Conservation (phyloP, 1,140 invertebrate species). For the Drosophila nigromelanica region DNA sequence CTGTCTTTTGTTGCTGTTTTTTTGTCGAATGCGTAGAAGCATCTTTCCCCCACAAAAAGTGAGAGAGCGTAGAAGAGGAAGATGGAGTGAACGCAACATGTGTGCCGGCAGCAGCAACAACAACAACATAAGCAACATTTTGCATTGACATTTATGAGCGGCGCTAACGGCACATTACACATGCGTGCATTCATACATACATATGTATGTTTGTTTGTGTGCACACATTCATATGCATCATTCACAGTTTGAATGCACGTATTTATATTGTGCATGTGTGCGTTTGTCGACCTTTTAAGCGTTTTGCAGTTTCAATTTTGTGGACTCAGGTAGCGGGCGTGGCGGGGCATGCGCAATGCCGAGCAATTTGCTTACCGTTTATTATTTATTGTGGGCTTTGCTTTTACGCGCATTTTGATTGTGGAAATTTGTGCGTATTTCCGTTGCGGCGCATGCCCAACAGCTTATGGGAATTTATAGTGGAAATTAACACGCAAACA, state of each 20-base stretch:
- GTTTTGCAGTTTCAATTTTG: slow-evolving; percentile 19
- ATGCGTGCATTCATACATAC: slow-evolving; percentile 24
- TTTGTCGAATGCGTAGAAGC: slow-evolving; percentile 14
- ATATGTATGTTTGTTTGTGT: not conserved
- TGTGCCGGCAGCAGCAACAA: slow-evolving; percentile 37
- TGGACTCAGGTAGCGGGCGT: slow-evolving; percentile 14
- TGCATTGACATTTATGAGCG: slow-evolving; percentile 78
- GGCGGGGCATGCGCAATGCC: not conserved
- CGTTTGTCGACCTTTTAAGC: slow-evolving; percentile 21
- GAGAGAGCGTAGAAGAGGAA: not conserved
- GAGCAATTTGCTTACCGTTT: slow-evolving; percentile 43
- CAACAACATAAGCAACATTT: slow-evolving; percentile 36
- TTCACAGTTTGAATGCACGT: slow-evolving; percentile 26
- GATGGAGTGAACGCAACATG: slow-evolving; percentile 44
- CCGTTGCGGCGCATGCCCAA: slow-evolving; percentile 59
- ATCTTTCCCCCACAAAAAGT: slow-evolving; percentile 22
- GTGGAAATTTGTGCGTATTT: slow-evolving; percentile 65
- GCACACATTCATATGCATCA: slow-evolving; percentile 21
- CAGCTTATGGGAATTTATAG: slow-evolving; percentile 60
- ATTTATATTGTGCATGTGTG: slow-evolving; percentile 7
- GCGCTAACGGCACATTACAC: slow-evolving; percentile 68
- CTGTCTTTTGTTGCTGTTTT: slow-evolving; percentile 20
- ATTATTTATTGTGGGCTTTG: slow-evolving; percentile 59
- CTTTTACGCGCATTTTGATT: slow-evolving; percentile 55
- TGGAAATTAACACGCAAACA: slow-evolving; percentile 55